phyloP scores from a whole-genome alignment of 2,888 invertebrate genomes.

The Acanthosepion esculentum region DNA sequence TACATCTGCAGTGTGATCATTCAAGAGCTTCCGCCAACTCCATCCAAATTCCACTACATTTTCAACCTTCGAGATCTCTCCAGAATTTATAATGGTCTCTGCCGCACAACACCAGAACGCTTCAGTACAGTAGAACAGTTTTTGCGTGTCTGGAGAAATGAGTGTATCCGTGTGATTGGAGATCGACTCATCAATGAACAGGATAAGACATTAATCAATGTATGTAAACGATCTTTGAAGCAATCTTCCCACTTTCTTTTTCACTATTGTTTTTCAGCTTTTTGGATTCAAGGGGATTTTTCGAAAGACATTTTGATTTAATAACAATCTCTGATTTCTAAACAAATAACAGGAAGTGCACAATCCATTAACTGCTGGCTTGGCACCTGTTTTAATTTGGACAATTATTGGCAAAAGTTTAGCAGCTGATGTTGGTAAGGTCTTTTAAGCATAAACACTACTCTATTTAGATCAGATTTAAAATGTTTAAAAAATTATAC shows the following conservation, averaged over 20 bases:
- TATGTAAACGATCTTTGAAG: constrained; percentile 52
- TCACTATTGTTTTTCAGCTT: too few relatives aligned
- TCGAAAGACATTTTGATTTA: too few relatives aligned
- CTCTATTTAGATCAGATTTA: too few relatives aligned
- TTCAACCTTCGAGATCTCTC: constrained; percentile 94
- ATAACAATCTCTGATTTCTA: too few relatives aligned
- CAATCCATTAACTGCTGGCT: too few relatives aligned
- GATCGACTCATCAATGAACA: constrained; percentile 86
- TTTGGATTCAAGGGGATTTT: too few relatives aligned
- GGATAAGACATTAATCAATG: constrained; percentile 74
- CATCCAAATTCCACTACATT: constrained; percentile 94
- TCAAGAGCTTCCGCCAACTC: constrained; percentile 89
- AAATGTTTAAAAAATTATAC: too few relatives aligned
- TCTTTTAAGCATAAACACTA: too few relatives aligned
- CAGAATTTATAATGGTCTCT: constrained; percentile 86
- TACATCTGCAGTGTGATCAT: constrained; percentile 76
- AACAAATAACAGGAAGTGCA: too few relatives aligned
- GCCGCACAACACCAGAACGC: constrained; percentile 83
- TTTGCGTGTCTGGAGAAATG: constrained; percentile 92
- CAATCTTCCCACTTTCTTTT: neutral
- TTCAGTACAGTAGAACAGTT: constrained; percentile 83
- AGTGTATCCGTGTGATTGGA: constrained; percentile 88
- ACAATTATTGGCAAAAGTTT: too few relatives aligned
- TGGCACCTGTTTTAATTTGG: too few relatives aligned
- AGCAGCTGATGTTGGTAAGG: too few relatives aligned